A percentile compares a stretch with the other conserved stretches of the same genome.
Evolutionary conservation across 2,797 vertebrate genomes (phyloP).

Genomic region (Sphenopsis melanotis): DNA sequence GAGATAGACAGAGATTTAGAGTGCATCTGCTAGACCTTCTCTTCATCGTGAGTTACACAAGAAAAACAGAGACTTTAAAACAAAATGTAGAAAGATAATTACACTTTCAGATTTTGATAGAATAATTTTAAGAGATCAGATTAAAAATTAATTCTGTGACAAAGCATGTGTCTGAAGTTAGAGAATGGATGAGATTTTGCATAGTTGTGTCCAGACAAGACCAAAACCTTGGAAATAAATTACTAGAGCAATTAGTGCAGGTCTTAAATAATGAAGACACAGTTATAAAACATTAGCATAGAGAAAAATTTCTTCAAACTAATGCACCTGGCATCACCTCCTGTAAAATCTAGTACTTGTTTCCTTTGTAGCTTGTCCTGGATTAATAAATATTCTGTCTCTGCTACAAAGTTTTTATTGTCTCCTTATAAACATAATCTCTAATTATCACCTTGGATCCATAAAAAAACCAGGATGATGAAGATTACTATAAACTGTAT

Average conservation of each 20-base stretch:
- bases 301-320: background rate
- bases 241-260: background rate
- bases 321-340: background rate
- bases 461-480: background rate
- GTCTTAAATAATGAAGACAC: background rate
- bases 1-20: background rate
- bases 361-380: background rate
- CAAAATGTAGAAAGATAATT: background rate
- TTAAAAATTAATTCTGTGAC: background rate
- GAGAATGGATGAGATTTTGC: background rate
- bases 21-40: background rate
- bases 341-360: background rate
- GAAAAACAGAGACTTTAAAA: background rate
- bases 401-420: background rate
- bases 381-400: background rate
- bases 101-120: background rate
- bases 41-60: background rate
- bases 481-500: background rate
- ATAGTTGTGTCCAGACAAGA: background rate
- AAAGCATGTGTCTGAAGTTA: background rate
- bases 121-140: background rate
- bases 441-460: background rate
- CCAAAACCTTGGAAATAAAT: background rate
- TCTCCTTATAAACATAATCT: background rate
- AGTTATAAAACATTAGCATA: background rate